phyloP scores from a whole-genome alignment of 1,140 invertebrate species.

The Caerostris extrusa region DNA sequence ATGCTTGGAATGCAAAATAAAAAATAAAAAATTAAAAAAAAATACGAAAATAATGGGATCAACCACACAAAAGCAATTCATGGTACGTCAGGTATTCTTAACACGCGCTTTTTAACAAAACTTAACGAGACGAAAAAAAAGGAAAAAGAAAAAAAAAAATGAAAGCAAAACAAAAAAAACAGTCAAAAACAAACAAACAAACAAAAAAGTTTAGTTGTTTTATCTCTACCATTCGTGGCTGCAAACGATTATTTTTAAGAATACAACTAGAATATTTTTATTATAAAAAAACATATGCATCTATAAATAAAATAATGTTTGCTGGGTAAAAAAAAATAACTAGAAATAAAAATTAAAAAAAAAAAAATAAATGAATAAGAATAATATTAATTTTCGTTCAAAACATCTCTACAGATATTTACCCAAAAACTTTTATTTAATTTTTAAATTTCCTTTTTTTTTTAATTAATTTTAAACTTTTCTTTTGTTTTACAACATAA shows the following conservation, averaged over 20 bases:
- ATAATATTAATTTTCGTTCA: too few relatives aligned
- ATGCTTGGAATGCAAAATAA: background rate
- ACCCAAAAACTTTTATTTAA: too few relatives aligned
- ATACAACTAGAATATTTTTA: background rate
- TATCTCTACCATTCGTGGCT: background rate
- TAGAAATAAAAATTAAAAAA: too few relatives aligned
- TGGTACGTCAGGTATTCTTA: slow-evolving; percentile 7
- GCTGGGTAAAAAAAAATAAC: too few relatives aligned
- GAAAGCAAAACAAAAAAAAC: too few relatives aligned
- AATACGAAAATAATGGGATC: background rate
- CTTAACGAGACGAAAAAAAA: background rate
- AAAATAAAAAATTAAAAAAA: background rate
- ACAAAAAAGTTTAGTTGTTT: background rate
- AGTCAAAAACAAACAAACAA: background rate
- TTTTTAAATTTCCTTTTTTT: too few relatives aligned
- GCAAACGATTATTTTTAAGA: background rate
- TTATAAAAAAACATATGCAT: too few relatives aligned
- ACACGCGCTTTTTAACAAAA: background rate
- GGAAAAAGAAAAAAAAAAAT: background rate
- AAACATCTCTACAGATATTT: too few relatives aligned
- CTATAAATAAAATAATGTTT: too few relatives aligned
- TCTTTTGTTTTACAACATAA: too few relatives aligned
- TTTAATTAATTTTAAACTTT: too few relatives aligned
- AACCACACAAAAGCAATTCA: background rate
- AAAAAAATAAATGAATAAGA: too few relatives aligned